Base-by-base conservation (phyloP, 2,113 vertebrate genomes). In the Agapornis roseicollis region DNA sequence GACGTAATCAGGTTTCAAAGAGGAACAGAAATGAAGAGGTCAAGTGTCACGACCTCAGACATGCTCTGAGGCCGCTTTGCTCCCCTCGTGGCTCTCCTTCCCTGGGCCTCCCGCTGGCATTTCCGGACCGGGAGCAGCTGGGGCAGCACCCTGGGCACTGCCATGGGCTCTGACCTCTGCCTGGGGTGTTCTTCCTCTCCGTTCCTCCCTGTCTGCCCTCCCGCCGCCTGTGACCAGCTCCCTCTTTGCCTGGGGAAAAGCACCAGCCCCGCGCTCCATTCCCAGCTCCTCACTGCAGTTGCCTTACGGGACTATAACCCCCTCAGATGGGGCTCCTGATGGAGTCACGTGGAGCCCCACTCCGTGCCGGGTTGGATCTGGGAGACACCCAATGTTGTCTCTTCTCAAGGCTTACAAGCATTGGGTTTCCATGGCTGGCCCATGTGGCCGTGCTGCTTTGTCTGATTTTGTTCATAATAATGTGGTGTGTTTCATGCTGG, bases 1-100 rank as follows among this genome's bases (percentile, higher is more conserved):
- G 96, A 76, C 0, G 64, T 97, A 96, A 95, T 97, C 96, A 86
- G 88, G 93, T 97, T 97, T 97, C 97, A 97, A 96, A 97, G 96
- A 96, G 79, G 77, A 95, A 95, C 92, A 95, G 77, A 94, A 96
- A 96, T 53, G 53, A 80, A 94, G 73, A 92, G 96, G 96, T 97
- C 88, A 17, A 80, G 88, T 95, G 96, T 96, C 96, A 44, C 0
- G 88, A 97, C 95, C 96, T 91, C 71, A 81, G 96, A 42, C 89
- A 47, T 91, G 92, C 95, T 95, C 90, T 46, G 80, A 73, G 91
- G 93, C 96, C 74, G 95, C 95, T 95, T 97, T 95, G 94, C 90
- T 95, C 81, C 86, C 55, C 0, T 2, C 2, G 2, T 24, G 42
- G 53, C 85, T 92, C 9, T 42, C 95, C 93, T 94, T 78, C 0